A percentile compares a stretch with the other conserved stretches of the same genome.
Evolutionary conservation across 1,140 invertebrate species (phyloP).

Genomic region (Neuroterus valhalla): DNA sequence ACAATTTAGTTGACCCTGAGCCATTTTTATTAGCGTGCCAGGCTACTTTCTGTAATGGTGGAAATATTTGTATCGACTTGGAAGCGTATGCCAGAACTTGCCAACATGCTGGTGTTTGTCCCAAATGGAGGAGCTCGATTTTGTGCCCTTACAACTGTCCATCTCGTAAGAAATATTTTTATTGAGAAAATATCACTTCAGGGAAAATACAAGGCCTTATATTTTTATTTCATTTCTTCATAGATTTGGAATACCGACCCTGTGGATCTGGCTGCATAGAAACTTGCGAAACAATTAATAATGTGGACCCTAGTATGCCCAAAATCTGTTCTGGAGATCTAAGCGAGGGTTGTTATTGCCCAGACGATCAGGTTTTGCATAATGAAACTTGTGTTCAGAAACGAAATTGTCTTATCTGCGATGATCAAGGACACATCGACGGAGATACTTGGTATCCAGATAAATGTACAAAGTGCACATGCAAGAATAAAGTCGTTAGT

Average conservation of each 20-base stretch:
- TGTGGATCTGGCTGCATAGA: constrained; percentile 81
- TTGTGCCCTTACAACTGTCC: constrained; percentile 80
- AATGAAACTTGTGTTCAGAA: constrained; percentile 68
- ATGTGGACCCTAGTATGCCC: neutral
- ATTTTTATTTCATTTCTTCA: too few relatives aligned
- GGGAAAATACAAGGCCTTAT: too few relatives aligned
- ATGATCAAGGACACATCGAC: constrained; percentile 79
- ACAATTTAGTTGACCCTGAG: constrained; percentile 81
- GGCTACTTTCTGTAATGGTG: constrained; percentile 78
- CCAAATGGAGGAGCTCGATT: constrained; percentile 80
- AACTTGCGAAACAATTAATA: constrained; percentile 76
- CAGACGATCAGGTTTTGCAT: constrained; percentile 78
- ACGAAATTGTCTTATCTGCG: constrained; percentile 79
- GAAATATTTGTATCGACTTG: constrained; percentile 79
- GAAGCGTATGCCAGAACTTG: constrained; percentile 86
- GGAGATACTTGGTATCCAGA: constrained; percentile 81
- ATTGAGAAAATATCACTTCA: too few relatives aligned
- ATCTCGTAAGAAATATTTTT: constrained; percentile 53
- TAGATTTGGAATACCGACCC: constrained; percentile 80
- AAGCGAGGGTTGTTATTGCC: constrained; percentile 90
- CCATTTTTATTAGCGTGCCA: constrained; percentile 82
- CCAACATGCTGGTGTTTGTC: constrained; percentile 79
- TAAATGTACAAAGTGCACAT: constrained; percentile 86
- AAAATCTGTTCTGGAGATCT: constrained; percentile 72
- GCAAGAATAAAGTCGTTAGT: constrained; percentile 74